Conservation (phyloP, 1,140 invertebrate species). For the Pachypsylla venusta region DNA sequence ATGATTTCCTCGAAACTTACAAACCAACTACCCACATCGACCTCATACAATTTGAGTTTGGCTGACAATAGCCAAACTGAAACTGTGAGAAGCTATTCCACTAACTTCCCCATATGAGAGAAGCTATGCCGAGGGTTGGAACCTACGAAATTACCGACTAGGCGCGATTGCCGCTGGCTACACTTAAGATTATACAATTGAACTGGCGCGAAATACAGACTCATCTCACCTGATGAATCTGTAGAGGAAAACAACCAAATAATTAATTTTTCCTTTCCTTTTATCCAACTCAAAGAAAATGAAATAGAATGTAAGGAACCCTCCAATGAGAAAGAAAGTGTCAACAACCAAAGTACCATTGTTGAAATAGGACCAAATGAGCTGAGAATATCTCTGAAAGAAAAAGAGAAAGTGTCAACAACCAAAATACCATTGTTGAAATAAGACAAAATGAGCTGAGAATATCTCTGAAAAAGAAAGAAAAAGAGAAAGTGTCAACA, state of each 20-base stretch:
- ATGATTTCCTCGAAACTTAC: too few species aligned
- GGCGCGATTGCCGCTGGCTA: too few species aligned
- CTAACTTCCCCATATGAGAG: too few species aligned
- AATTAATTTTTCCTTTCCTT: constrained; percentile 3
- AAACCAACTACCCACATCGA: too few species aligned
- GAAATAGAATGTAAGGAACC: constrained; percentile 22
- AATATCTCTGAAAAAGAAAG: neutral
- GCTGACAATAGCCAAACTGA: too few species aligned
- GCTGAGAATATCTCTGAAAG: neutral
- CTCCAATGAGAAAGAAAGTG: constrained; percentile 24
- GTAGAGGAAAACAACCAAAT: constrained; percentile 3
- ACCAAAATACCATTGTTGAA: constrained; percentile 19
- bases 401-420: constrained; percentile 8
- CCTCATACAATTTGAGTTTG: too few species aligned
- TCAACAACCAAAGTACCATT: constrained; percentile 23
- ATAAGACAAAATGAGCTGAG: neutral
- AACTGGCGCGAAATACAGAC: too few species aligned
- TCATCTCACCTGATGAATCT: constrained; percentile 4
- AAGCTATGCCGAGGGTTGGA: too few species aligned
- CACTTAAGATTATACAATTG: too few species aligned
- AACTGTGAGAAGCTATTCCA: too few species aligned
- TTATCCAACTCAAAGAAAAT: constrained; percentile 14
- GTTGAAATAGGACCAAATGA: neutral
- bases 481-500: constrained; percentile 23
- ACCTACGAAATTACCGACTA: too few species aligned